These are phyloP conservation scores for Pachyramphus minor DNA, from an alignment of 2,113 vertebrate species.

Conservation along the genomic window DNA sequence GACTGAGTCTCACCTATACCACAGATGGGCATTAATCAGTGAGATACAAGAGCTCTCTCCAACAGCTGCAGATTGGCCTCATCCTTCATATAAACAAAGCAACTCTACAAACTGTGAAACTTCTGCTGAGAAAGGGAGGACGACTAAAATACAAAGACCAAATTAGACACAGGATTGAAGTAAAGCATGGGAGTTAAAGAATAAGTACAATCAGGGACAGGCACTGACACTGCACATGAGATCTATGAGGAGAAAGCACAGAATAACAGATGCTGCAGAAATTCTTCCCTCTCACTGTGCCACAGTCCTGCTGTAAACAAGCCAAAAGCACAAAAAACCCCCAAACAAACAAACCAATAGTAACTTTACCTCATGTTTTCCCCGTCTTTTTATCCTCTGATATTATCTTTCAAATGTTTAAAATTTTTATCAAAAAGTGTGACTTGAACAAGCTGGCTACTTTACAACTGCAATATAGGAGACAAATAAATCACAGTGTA, in stretches of 20 bases:
- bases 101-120: neutral
- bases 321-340: neutral
- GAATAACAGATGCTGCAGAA: neutral
- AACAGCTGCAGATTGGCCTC: neutral
- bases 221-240: neutral
- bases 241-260: neutral
- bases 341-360: neutral
- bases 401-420: neutral
- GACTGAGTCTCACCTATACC: neutral
- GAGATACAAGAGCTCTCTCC: neutral
- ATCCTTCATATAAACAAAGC: neutral
- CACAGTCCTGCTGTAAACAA: neutral
- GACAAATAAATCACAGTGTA: neutral
- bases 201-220: neutral
- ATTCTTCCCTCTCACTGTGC: neutral
- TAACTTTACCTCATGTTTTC: neutral
- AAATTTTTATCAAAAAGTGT: neutral
- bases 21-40: neutral
- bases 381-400: neutral
- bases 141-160: neutral
- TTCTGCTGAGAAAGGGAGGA: neutral
- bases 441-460: neutral
- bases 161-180: neutral
- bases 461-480: neutral
- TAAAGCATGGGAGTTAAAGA: neutral